Conservation (phyloP, 2,113 vertebrate species). For the Nannospalax galili region DNA sequence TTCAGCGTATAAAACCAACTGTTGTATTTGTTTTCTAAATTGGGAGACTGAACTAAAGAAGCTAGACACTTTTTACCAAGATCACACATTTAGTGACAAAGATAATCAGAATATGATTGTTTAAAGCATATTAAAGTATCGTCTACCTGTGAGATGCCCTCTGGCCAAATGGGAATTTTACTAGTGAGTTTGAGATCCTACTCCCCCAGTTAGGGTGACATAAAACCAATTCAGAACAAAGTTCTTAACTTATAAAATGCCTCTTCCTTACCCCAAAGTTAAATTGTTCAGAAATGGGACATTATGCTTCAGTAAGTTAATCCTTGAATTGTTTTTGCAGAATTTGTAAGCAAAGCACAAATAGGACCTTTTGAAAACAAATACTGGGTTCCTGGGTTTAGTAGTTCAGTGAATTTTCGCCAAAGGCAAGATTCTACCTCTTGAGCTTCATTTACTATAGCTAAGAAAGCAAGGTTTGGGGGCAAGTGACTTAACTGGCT, state of each 20-base stretch:
- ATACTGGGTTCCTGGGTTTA: neutral
- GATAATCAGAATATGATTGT: neutral
- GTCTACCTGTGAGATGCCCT: neutral
- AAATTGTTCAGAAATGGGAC: neutral
- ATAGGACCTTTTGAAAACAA: neutral
- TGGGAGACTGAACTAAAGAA: neutral
- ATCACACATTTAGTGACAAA: neutral
- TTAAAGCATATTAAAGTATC: neutral
- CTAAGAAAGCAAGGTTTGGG: neutral
- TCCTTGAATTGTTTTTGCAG: neutral
- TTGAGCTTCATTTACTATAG: neutral
- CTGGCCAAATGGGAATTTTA: neutral
- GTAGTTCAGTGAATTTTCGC: slow-evolving; percentile 10
- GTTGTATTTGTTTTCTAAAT: neutral
- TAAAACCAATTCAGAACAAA: neutral
- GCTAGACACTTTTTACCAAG: neutral
- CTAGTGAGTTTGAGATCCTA: neutral
- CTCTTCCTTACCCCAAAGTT: neutral
- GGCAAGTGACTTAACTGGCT: neutral
- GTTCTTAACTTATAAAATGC: neutral
- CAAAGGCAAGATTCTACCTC: neutral
- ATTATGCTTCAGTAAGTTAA: neutral
- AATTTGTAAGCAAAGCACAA: slow-evolving; percentile 23
- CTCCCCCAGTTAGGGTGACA: neutral
- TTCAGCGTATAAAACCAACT: neutral